Conservation (phyloP, 2,113 vertebrate species). For the Puntigrus tetrazona region DNA sequence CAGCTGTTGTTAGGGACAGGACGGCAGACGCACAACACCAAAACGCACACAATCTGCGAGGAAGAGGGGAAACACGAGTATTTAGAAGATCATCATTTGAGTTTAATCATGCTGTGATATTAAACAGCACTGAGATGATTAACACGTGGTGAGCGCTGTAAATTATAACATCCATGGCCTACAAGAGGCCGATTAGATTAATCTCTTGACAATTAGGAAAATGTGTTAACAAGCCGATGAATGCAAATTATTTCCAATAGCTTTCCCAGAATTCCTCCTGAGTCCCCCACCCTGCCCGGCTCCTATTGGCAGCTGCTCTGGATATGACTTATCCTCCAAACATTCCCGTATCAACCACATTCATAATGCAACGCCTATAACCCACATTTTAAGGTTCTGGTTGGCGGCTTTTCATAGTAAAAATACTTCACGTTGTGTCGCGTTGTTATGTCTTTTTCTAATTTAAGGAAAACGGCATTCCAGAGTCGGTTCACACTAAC, state of each 20-base stretch:
- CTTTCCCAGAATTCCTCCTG: conserved; percentile 10
- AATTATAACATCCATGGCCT: neutral
- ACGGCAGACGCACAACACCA: conserved; percentile 43
- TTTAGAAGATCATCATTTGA: neutral
- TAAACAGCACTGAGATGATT: neutral
- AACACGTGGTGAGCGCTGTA: neutral
- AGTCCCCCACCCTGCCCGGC: neutral
- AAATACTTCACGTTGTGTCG: neutral
- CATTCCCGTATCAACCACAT: conserved; percentile 6
- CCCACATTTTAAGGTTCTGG: neutral
- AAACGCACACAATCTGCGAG: conserved; percentile 50
- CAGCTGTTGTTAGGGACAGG: conserved; percentile 31
- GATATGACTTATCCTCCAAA: neutral
- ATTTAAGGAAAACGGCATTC: neutral
- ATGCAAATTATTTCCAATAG: neutral
- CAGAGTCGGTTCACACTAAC: neutral
- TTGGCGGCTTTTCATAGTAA: neutral
- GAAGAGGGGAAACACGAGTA: conserved; percentile 1
- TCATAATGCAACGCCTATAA: neutral
- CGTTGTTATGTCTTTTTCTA: neutral
- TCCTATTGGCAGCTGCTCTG: neutral
- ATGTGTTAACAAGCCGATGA: neutral
- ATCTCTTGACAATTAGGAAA: neutral
- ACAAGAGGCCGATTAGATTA: neutral
- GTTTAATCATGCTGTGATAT: neutral